Base-by-base conservation (phyloP, 2,888 invertebrate genomes). In the Mythimna lalbum region DNA sequence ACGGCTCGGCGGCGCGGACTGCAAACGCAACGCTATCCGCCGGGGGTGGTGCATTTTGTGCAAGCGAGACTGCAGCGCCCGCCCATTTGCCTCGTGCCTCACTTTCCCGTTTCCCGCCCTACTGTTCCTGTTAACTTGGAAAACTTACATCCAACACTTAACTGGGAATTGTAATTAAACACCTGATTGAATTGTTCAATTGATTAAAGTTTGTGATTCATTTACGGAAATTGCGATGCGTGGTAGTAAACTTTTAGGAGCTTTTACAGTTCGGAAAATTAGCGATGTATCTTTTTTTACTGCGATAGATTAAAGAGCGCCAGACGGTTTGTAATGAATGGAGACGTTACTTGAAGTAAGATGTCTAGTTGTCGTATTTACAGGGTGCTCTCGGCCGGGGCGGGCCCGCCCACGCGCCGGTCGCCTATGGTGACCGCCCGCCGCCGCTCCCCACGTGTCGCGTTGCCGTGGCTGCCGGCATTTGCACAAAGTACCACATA, bases 21-120 rank as follows among this genome's bases (percentile, higher is more conserved):
- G 95, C 93, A 93, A 89, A 88, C 91, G 91, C 92, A 89, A 88
- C 90, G 88, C 87, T 88, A 86, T 90, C 88, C 88, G 85, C 81
- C 88, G 91, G 93, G 95, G 96, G 95, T 94, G 94, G 95, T 94
- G 95, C 95, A 95, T 90, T 89, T 85, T 91, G 94, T 94, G 95
- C 95, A 95, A 96, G 95, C 93, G 95, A 95, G 95, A 96, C 94
- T 94, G 94, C 95, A 93, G 82, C 88, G 83, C 90, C 93, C 94
- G 94, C 96, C 96, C 95, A 94, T 93, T 93, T 89, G 91, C 93
- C 92, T 92, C 90, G 91, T 94, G 93, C 93, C 94, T 95, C 95
- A 94, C 95, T 94, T 95, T 95, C 94, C 94, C 95, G 95, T 94
- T 95, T 95, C 94, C 94, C 95, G 95, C 96, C 95, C 94, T 94